Evolutionary conservation across 1,140 invertebrate species (phyloP).

Genomic region (Ceratosolen fusciceps): DNA sequence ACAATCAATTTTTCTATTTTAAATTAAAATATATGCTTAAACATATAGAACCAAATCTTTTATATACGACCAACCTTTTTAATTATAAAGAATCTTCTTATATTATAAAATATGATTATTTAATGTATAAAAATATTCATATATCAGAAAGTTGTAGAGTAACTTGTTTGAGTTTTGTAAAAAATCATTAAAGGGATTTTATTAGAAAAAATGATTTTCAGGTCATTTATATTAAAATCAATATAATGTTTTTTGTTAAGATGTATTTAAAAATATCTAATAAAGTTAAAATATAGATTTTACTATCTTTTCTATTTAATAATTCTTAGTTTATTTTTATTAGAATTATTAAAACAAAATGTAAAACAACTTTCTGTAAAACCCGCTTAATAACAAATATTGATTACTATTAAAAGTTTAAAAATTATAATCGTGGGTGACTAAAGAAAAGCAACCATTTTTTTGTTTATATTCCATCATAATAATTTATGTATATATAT

Average conservation of each 20-base stretch:
- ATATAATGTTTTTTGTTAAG: constrained; percentile 47
- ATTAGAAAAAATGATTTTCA: constrained; percentile 28
- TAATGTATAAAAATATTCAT: constrained; percentile 20
- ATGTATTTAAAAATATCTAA: constrained; percentile 49
- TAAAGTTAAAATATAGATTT: constrained; percentile 35
- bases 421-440: constrained; percentile 39
- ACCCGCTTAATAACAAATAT: not conserved
- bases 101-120: constrained; percentile 22
- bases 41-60: constrained; percentile 34
- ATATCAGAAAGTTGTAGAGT: constrained; percentile 37
- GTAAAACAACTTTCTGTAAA: not conserved
- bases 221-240: constrained; percentile 34
- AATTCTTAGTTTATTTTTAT: not conserved
- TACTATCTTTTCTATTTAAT: constrained; percentile 18
- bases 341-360: no score
- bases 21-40: constrained; percentile 30
- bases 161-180: constrained; percentile 31
- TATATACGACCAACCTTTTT: constrained; percentile 9
- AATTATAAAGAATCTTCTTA: constrained; percentile 21
- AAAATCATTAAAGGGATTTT: constrained; percentile 33
- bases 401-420: not conserved
- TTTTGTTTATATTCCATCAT: not conserved
- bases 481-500: not conserved
- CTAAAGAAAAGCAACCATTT: not conserved
- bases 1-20: constrained; percentile 25